Evolutionary conservation across 2,888 invertebrate genomes (phyloP), one percentile per base, ranked within the genome.

Genomic region (Hirtodrosophila duncani): DNA sequence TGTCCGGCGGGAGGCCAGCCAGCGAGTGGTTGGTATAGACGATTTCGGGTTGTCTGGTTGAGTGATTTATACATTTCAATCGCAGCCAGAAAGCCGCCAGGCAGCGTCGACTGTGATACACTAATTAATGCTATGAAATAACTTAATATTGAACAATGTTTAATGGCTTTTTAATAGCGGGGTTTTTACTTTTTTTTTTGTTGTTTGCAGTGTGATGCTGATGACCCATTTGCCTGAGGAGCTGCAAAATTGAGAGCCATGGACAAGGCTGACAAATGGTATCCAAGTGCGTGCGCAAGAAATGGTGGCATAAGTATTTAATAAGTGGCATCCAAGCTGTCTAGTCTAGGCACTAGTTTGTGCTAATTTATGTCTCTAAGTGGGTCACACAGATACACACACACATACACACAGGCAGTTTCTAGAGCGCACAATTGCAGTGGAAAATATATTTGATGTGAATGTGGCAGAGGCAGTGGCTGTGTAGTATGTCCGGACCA

Each of bases 61-160:
- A 31, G 23, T 23, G 50, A 43, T 23, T 46, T 52, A 51, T 45
- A 67, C 71, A 67, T 67, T 58, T 79, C 68, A 72, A 72, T 75
- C 65, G 52, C 24, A 39, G 59, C 39, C 26, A n/a, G n/a, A n/a
- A n/a, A n/a, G n/a, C n/a, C n/a, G n/a, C n/a, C 59, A 58, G 39
- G 49, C 44, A 57, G 46, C 50, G 46, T 57, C 27, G n/a, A n/a
- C n/a, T n/a, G n/a, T n/a, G 13, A 23, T 43, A 42, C 42, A 51
- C 67, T 71, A 71, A 67, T 71, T 79, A 75, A 59, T 62, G 65
- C 67, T 65, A 65, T 70, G 65, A 72, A 72, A 72, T 72, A 72
- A 72, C 80, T 71, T 75, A 67, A 79, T 79, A 75, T 72, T 75
- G 66, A 77, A 75, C 77, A 72, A 80, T 75, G 68, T 57, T 48